phyloP scores from a whole-genome alignment of 2,113 vertebrate genomes.

The Pteronura brasiliensis region DNA sequence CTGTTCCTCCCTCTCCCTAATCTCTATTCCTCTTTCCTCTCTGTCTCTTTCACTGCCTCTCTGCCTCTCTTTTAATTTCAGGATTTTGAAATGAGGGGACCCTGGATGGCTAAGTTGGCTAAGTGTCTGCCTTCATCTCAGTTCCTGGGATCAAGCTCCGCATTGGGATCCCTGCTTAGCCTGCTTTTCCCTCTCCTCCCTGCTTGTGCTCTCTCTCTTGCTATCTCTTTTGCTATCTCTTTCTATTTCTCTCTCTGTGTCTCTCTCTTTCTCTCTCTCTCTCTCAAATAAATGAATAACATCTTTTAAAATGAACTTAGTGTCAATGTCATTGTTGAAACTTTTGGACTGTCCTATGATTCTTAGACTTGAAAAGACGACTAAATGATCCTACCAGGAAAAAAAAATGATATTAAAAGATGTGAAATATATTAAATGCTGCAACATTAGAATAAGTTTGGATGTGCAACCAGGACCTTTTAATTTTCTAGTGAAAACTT shows the following conservation, averaged over 20 bases:
- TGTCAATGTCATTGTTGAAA: conserved; percentile 59
- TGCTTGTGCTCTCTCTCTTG: no score
- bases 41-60: background rate
- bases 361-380: conserved; percentile 68
- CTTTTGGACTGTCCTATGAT: conserved; percentile 60
- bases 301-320: conserved; percentile 59
- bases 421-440: conserved; percentile 73
- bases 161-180: no score
- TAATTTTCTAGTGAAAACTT: conserved; percentile 76
- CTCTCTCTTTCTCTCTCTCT: no score
- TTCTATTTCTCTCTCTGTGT: no score
- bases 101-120: no score
- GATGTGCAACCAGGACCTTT: conserved; percentile 71
- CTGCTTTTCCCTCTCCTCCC: no score
- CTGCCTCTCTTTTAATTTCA: background rate
- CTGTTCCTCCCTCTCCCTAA: background rate
- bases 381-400: conserved; percentile 49
- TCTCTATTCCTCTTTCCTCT: background rate
- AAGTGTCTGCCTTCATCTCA: no score
- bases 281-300: no score
- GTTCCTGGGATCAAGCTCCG: no score
- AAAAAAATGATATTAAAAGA: conserved; percentile 3
- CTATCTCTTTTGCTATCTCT: no score
- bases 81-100: conserved; percentile 65
- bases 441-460: conserved; percentile 73